Evolutionary conservation across 2,113 vertebrate species (phyloP).

Genomic region (Oreotrochilus melanogaster): DNA sequence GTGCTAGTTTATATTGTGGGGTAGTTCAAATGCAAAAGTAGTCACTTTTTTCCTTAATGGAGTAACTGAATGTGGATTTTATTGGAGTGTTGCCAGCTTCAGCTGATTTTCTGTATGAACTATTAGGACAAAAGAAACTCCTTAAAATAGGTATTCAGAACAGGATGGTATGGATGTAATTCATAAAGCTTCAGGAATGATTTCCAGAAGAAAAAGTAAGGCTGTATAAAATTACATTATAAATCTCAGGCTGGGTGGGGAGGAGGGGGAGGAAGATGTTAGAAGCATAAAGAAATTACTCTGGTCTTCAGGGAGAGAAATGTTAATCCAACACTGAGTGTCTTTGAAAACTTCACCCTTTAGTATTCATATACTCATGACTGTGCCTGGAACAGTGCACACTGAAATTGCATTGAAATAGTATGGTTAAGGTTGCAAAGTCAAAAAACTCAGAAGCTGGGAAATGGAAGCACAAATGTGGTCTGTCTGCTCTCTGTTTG

Average conservation of each 20-base stretch:
- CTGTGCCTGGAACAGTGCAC: not conserved
- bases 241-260: constrained; percentile 17
- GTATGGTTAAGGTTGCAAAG: not conserved
- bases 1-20: constrained; percentile 32
- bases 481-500: not conserved
- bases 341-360: constrained; percentile 48
- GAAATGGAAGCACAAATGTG: not conserved
- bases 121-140: constrained; percentile 29
- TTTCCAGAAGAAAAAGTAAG: constrained; percentile 46
- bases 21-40: not conserved
- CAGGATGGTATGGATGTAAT: constrained; percentile 14
- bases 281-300: constrained; percentile 46
- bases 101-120: not conserved
- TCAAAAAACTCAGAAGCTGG: not conserved
- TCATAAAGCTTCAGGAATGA: constrained; percentile 27
- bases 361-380: not conserved
- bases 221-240: constrained; percentile 54
- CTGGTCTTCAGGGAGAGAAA: constrained; percentile 41
- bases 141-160: constrained; percentile 43
- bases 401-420: not conserved
- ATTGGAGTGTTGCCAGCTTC: constrained; percentile 18
- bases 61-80: not conserved
- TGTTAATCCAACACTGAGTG: constrained; percentile 53
- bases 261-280: constrained; percentile 42
- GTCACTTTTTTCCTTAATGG: constrained; percentile 7